phyloP scores from a whole-genome alignment of 2,113 vertebrate genomes.

The Nerophis lumbriciformis region DNA sequence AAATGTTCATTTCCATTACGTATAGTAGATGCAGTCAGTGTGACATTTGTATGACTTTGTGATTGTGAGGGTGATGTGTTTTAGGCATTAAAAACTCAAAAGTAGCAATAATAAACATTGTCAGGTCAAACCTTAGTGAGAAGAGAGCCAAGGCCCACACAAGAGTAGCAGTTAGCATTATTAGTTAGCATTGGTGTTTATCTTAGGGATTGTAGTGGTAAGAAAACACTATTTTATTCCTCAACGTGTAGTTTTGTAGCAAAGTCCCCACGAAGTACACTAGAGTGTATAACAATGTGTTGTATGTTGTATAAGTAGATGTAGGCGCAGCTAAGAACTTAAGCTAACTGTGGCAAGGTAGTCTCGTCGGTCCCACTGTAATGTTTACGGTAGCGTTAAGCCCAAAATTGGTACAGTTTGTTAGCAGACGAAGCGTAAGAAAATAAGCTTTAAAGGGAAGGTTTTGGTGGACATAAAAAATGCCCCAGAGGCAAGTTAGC shows the following conservation, averaged over 20 bases:
- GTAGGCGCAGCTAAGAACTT: neutral
- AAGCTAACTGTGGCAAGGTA: neutral
- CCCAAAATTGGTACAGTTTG: neutral
- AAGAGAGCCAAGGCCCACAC: too few relatives aligned
- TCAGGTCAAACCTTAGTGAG: too few relatives aligned
- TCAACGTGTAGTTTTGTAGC: neutral
- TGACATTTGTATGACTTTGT: too few relatives aligned
- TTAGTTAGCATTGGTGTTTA: slow-evolving; percentile 28
- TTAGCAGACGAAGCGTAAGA: too few relatives aligned
- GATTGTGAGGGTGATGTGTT: too few relatives aligned
- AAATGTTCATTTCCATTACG: too few relatives aligned
- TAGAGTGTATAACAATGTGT: too few relatives aligned
- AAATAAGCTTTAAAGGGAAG: neutral
- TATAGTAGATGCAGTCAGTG: too few relatives aligned
- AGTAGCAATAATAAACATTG: too few relatives aligned
- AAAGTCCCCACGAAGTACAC: neutral
- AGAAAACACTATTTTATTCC: neutral
- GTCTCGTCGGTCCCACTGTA: neutral
- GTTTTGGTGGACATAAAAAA: neutral
- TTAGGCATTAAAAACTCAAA: too few relatives aligned
- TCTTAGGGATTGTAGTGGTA: slow-evolving; percentile 10
- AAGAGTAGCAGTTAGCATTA: too few relatives aligned
- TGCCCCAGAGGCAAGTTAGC: slow-evolving; percentile 21
- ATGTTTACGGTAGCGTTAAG: slow-evolving; percentile 27
- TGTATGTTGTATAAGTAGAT: too few relatives aligned